A percentile compares a stretch with the other conserved stretches of the same genome.
These are phyloP conservation scores for Leucozona laternaria DNA, from an alignment of 2,888 invertebrate species.

Conservation along the genomic window DNA sequence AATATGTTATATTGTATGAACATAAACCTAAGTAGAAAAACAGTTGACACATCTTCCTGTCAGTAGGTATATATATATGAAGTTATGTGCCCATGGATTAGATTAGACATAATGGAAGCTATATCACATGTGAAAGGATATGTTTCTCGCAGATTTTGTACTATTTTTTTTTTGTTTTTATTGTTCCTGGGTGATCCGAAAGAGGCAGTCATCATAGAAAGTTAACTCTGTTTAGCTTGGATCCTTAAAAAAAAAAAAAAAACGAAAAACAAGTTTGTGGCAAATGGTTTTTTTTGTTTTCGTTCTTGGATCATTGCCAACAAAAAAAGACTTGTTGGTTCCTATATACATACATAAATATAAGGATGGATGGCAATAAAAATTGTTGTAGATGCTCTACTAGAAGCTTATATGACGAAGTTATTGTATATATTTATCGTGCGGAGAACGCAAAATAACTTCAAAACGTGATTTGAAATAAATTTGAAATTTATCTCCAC, in stretches of 20 bases:
- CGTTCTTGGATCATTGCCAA: constrained; percentile 61
- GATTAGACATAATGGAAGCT: constrained; percentile 66
- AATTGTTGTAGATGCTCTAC: neutral
- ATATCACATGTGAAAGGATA: constrained; percentile 49
- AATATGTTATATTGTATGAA: neutral
- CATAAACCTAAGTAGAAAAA: neutral
- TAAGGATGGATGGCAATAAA: neutral
- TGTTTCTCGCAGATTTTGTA: constrained; percentile 25
- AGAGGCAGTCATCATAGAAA: constrained; percentile 10
- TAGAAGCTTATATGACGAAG: constrained; percentile 10
- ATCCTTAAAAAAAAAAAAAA: constrained; percentile 6
- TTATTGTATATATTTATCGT: constrained; percentile 28
- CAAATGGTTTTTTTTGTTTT: constrained; percentile 50
- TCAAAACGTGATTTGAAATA: constrained; percentile 58
- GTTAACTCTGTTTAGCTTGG: neutral
- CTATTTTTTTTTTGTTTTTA: constrained; percentile 12
- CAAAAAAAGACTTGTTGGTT: constrained; percentile 56
- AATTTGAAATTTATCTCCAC: constrained; percentile 31
- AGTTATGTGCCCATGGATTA: constrained; percentile 53
- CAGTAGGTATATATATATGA: neutral
- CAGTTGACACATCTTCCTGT: constrained; percentile 12
- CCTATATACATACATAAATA: no score
- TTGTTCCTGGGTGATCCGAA: constrained; percentile 34
- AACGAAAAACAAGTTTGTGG: constrained; percentile 16
- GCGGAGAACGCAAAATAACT: constrained; percentile 44